Conservation (phyloP, 1,140 invertebrate genomes). For the Eupeodes corollae region DNA sequence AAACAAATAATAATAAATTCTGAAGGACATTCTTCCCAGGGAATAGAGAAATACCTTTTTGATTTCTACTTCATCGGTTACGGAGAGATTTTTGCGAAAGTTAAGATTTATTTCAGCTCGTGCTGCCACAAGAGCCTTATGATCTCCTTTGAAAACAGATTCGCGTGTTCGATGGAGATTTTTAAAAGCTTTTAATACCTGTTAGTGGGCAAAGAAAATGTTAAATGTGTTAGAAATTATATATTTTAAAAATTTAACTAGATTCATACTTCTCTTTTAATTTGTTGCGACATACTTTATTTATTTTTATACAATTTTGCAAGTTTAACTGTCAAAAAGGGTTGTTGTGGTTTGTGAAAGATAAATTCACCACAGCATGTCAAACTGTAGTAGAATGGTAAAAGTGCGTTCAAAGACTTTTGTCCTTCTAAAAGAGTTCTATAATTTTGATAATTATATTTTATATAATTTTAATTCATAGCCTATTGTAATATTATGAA, state of each 20-base stretch:
- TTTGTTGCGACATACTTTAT: neutral
- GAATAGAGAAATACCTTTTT: constrained; percentile 20
- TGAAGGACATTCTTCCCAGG: no score
- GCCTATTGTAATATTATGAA: no score
- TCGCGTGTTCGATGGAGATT: constrained; percentile 28
- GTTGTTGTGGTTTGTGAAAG: no score
- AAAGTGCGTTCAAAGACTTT: no score
- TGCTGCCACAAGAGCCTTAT: constrained; percentile 15
- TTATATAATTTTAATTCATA: no score
- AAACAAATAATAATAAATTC: neutral
- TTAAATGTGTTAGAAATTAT: no score
- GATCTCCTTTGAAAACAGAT: constrained; percentile 25
- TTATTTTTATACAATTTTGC: neutral
- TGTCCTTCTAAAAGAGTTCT: no score
- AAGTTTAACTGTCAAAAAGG: neutral
- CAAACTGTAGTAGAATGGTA: no score
- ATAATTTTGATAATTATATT: no score
- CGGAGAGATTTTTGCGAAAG: constrained; percentile 22
- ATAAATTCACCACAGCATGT: no score
- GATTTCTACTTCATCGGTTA: constrained; percentile 21
- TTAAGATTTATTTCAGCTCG: constrained; percentile 26
- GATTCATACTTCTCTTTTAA: neutral
- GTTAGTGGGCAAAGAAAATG: no score
- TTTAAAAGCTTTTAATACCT: constrained; percentile 30
- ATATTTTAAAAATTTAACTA: no score